Base-by-base conservation (phyloP, 2,888 invertebrate species). In the Escarpia spicata region DNA sequence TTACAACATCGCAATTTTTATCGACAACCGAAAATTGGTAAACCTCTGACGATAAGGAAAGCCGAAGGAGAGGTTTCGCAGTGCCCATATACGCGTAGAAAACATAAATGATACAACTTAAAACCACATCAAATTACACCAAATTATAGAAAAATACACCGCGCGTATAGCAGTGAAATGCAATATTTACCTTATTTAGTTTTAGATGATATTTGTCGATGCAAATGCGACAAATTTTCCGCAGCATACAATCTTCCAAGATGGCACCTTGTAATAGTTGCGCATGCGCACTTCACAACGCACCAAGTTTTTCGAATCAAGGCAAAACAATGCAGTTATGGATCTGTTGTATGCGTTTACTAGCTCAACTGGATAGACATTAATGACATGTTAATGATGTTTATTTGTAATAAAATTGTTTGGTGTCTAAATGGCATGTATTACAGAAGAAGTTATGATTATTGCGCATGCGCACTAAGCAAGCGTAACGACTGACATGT, bases 141-240 rank as follows among this genome's bases (percentile, higher is more conserved):
- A 75, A 75, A 75, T 75, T 75, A 75, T 75, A 75, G 75, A 19
- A 75, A 75, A 75, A 75, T 75, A 26, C 75, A 75, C 75, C 75
- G 75, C n/a, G 26, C 75, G 26, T 75, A 26, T 75, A 75, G 75
- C 26, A 75, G n/a, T 75, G 75, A 75, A 75, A 75, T 75, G 75
- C 75, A 75, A 75, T 75, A 75, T 75, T 75, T 75, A 75, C 75
- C 75, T 75, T 75, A 75, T 75, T 75, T 75, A 75, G 75, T 75
- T 75, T 75, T 75, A 26, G 75, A n/a, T 26, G 75, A 75, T 26
- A 75, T 75, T 6, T 75, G n/a, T 75, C 75, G 19, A 75, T 75
- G 75, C 26, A 75, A 75, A 75, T 75, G n/a, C 26, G 75, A 26
- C 75, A 26, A 75, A 26, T 75, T 75, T 75, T n/a, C 75, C 75